Percentiles rank a stretch among this genome's conserved stretches.
Evolutionary conservation across 2,113 vertebrate species (phyloP).

Genomic region (Chinchilla lanigera): DNA sequence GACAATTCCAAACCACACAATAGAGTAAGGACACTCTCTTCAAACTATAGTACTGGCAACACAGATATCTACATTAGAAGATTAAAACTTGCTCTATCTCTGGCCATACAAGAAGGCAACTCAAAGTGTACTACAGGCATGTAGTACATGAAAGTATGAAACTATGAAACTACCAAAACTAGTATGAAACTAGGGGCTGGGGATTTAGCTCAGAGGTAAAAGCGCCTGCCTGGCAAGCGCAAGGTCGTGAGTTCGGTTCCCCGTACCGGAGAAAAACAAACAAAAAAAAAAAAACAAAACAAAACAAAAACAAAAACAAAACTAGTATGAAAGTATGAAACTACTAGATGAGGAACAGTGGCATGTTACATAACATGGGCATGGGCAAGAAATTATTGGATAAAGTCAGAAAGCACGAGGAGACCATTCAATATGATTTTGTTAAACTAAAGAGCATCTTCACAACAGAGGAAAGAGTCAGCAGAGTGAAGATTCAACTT

Average conservation of each 20-base stretch:
- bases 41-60: not conserved
- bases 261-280: too few relatives aligned
- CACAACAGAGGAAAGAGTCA: not conserved
- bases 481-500: not conserved
- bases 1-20: not conserved
- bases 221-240: too few relatives aligned
- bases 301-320: too few relatives aligned
- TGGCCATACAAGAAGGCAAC: not conserved
- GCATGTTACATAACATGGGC: not conserved
- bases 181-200: too few relatives aligned
- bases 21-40: not conserved
- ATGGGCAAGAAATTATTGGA: not conserved
- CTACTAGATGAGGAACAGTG: not conserved
- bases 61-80: not conserved
- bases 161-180: too few relatives aligned
- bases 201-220: too few relatives aligned
- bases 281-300: too few relatives aligned
- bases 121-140: not conserved
- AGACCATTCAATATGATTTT: not conserved
- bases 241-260: too few relatives aligned
- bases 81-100: not conserved
- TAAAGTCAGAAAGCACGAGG: not conserved
- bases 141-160: not conserved
- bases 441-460: not conserved
- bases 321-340: not conserved